phyloP scores from a whole-genome alignment of 2,888 invertebrate genomes.

The Rhodophaea formosa region DNA sequence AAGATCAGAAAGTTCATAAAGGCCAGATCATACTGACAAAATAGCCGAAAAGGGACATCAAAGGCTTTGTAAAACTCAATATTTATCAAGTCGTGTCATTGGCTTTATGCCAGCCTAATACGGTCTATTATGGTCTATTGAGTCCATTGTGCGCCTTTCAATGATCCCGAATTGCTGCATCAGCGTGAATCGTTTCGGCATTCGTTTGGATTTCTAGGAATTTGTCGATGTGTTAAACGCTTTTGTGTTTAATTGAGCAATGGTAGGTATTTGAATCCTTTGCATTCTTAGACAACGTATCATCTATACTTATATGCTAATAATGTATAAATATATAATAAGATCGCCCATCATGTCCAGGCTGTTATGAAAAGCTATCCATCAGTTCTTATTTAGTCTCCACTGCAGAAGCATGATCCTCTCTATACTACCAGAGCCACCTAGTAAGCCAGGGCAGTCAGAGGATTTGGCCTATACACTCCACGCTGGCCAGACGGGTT shows the following conservation, averaged over 20 bases:
- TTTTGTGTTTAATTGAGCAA: conserved; percentile 33
- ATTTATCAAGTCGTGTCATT: conserved; percentile 66
- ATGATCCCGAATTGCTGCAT: conserved; percentile 48
- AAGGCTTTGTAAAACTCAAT: conserved; percentile 40
- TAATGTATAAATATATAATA: too few relatives aligned
- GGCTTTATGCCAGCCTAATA: conserved; percentile 60
- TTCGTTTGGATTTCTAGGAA: conserved; percentile 50
- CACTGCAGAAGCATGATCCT: too few relatives aligned
- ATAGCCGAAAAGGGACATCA: conserved; percentile 32
- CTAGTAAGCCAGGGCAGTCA: too few relatives aligned
- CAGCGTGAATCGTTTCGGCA: conserved; percentile 52
- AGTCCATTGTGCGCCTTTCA: conserved; percentile 54
- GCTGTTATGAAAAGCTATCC: too few relatives aligned
- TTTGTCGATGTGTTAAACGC: conserved; percentile 37
- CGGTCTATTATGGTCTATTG: conserved; percentile 59
- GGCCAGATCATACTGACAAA: conserved; percentile 22
- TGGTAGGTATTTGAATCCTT: conserved; percentile 18
- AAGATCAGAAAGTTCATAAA: conserved; percentile 18
- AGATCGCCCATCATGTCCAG: too few relatives aligned
- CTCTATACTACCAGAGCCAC: too few relatives aligned
- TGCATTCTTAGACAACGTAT: background rate
- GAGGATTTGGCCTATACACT: too few relatives aligned
- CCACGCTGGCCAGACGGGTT: too few relatives aligned
- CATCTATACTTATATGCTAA: too few relatives aligned
- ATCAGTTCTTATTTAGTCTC: too few relatives aligned